phyloP scores from a whole-genome alignment of 1,140 invertebrate genomes.

The Chironomus tepperi region DNA sequence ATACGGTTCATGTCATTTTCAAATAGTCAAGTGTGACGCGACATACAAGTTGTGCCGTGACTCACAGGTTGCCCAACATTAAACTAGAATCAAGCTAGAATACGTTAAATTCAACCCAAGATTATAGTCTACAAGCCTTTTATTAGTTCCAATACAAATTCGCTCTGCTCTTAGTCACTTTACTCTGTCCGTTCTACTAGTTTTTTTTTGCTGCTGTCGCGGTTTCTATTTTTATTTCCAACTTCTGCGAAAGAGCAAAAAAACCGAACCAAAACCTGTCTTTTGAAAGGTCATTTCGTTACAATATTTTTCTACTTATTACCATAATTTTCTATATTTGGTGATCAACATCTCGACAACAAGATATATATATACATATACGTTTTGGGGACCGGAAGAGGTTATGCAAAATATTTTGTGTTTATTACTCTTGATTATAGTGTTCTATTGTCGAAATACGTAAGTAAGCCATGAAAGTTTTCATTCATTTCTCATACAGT shows the following conservation, averaged over 20 bases:
- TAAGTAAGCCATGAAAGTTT: too few relatives aligned
- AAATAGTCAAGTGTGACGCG: too few relatives aligned
- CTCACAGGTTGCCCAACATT: too few relatives aligned
- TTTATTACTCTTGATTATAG: too few relatives aligned
- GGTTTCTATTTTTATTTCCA: background rate
- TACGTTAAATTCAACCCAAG: too few relatives aligned
- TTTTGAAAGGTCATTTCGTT: background rate
- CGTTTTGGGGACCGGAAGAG: background rate
- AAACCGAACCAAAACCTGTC: background rate
- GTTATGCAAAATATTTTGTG: background rate
- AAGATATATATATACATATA: too few relatives aligned
- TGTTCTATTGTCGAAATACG: too few relatives aligned
- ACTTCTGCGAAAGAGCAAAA: background rate
- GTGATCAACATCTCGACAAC: background rate
- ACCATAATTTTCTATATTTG: slow-evolving; percentile 14
- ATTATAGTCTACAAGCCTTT: too few relatives aligned
- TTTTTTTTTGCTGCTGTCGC: background rate
- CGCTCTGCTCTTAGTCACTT: background rate
- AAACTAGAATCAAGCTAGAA: too few relatives aligned
- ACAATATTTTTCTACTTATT: background rate
- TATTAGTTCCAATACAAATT: background rate
- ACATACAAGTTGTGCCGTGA: too few relatives aligned
- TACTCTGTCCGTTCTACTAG: background rate
- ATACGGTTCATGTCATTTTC: too few relatives aligned
- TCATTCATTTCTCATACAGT: too few relatives aligned